Base-by-base conservation (phyloP, 2,113 vertebrate genomes). In the Monopterus albus region DNA sequence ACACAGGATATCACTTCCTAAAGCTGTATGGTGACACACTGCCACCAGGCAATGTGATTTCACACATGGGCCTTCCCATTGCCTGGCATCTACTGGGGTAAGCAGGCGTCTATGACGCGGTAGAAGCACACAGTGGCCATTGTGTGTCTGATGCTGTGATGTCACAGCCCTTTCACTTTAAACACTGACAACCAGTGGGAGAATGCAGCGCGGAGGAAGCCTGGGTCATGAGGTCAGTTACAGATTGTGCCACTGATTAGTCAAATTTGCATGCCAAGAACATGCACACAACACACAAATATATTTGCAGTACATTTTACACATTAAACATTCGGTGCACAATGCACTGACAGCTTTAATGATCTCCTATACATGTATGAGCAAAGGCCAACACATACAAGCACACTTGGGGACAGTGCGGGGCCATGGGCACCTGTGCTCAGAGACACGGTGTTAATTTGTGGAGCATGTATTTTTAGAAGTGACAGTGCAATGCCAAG, bases 101-200 rank as follows among this genome's bases (percentile, higher is more conserved):
- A 57, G 83, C 74, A 52, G 51, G 74, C 88, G 74, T 89, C 79
- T 74, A 79, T 91, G 87, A 91, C 86, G 87, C 68, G 78, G 82
- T 50, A 56, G n/a, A 8, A 55, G 42, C 61, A 93, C 91, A 94
- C 84, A 87, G 83, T 17, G 2, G 49, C 80, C 78, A 92, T 94
- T 94, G 92, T 94, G 74, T 66, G 31, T 52, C 75, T 33, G 21
- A 43, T 20, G 18, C 85, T 87, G 81, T 88, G 88, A 92, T 87
- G 91, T 90, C 89, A 87, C 78, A 47, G 63, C 35, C 42, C 72
- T 74, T 81, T 76, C 71, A 81, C 89, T 91, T 93, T 88, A 93
- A 93, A 92, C 82, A 45, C 72, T 65, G 74, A 75, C 71, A 84
- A 86, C 29, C 83, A 84, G 88, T 88, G 75, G 85, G 82, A 72